A percentile compares a stretch with the other conserved stretches of the same genome.
phyloP scores from a whole-genome alignment of 2,797 vertebrate species.

The Alca torda region DNA sequence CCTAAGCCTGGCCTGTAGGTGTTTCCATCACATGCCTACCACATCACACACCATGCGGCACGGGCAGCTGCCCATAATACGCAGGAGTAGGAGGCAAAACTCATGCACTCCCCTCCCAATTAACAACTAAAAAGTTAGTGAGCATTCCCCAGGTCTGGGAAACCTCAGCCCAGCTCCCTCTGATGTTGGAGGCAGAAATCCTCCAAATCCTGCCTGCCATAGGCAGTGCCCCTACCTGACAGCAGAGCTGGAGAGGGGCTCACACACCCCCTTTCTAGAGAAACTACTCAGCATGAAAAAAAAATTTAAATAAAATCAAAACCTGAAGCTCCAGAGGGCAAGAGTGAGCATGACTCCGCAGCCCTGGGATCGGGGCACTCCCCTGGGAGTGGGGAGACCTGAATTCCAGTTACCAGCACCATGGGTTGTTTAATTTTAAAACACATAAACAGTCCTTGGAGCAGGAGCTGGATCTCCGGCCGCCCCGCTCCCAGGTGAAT shows the following conservation, averaged over 20 bases:
- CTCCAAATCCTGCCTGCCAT: background rate
- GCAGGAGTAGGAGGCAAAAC: background rate
- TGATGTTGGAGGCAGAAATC: background rate
- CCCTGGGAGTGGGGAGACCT: conserved; percentile 59
- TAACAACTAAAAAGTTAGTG: accelerated
- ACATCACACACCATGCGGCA: background rate
- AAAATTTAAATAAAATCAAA: background rate
- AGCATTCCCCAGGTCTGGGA: background rate
- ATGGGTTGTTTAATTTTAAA: conserved; percentile 1
- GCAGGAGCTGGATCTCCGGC: background rate
- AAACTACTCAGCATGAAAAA: background rate
- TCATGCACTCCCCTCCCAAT: background rate
- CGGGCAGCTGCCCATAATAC: background rate
- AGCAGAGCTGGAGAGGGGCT: background rate
- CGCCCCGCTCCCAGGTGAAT: background rate
- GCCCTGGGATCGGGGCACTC: conserved; percentile 43
- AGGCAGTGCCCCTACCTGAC: background rate
- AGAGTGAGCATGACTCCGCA: conserved; percentile 44
- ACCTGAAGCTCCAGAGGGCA: conserved; percentile 56
- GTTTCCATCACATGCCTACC: background rate
- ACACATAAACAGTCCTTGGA: background rate
- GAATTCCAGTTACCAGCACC: conserved; percentile 37
- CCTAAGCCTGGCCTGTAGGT: accelerated
- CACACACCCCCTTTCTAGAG: background rate
- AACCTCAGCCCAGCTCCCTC: background rate